A percentile compares a stretch with the other conserved stretches of the same genome.
Conservation (phyloP, 1,140 invertebrate genomes). For the Aricia agestis region DNA sequence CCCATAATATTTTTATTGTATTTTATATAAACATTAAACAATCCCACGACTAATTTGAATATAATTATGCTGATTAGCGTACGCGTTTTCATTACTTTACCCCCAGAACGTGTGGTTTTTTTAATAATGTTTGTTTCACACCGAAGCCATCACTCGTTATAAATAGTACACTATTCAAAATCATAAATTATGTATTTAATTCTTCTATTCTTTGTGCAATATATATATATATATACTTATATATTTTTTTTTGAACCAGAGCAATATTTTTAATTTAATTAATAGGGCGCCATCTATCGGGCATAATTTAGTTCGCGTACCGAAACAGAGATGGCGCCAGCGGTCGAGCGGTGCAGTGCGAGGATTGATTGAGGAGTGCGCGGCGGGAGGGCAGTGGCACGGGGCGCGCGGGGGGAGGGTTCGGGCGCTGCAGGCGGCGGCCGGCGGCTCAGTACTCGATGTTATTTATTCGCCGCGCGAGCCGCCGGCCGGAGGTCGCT, state of each 20-base stretch:
- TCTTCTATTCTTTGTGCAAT: no score
- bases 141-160: no score
- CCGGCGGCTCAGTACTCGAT: conserved; percentile 33
- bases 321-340: conserved; percentile 26
- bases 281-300: conserved; percentile 28
- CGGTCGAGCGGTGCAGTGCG: conserved; percentile 26
- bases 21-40: neutral
- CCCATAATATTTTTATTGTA: neutral
- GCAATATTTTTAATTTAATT: neutral
- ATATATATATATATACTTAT: no score
- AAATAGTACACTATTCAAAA: neutral
- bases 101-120: no score
- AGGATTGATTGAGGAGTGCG: conserved; percentile 39
- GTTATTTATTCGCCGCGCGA: conserved; percentile 68
- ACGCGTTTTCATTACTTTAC: neutral
- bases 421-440: conserved; percentile 23
- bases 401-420: conserved; percentile 5
- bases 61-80: neutral
- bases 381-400: conserved; percentile 19
- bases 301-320: neutral
- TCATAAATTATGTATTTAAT: no score
- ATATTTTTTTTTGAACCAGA: no score
- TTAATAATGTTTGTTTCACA: no score
- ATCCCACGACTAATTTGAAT: neutral
- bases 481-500: conserved; percentile 71